Evolutionary conservation across 2,113 vertebrate genomes (phyloP), one percentile per base, ranked within the genome.

Genomic region (Saimiri boliviensis): DNA sequence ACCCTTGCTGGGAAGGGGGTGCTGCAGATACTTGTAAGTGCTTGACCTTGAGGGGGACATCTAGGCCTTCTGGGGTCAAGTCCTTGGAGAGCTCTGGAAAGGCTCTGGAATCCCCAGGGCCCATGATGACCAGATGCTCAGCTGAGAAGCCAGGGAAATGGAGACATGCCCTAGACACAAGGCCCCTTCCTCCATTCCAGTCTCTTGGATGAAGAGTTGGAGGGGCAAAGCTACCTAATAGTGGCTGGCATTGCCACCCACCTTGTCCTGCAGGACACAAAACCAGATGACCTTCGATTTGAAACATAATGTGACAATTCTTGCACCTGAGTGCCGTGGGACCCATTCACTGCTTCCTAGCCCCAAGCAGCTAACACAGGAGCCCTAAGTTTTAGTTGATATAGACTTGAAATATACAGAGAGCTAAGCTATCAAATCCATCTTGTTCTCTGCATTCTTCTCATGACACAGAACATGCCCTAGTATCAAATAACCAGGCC

Each of bases 101-200:
- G 23, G 32, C 37, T 12, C 37, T 52, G 17, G 66, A 45, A 17
- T 11, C 63, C 23, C 0, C 40, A 8, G n/a, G 79, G 19, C 63
- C 89, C 3, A 16, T 3, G 3, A 30, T 1, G 1, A 14, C 0
- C 42, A 0, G 0, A 4, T 0, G 8, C 35, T 20, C 58, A 47
- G 71, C 37, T 42, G 5, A 21, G 82, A 20, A 17, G 32, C 27
- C 2, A 0, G 52, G 58, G 30, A 4, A 16, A 21, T 16, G 10
- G n/a, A 32, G 40, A 35, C 17, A 12, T 9, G 13, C 16, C n/a
- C 47, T 56, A 14, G 58, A 20, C 52, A 21, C 0, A n/a, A 27
- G 13, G 12, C 21, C n/a, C 25, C 40, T 63, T 16, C 47, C 5
- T 56, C 19, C n/a, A n/a, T 4, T 30, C 56, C n/a, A 1, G 47